These are phyloP conservation scores for Sebastes cheni DNA, from an alignment of 2,797 vertebrate genomes.

Conservation along the genomic window DNA sequence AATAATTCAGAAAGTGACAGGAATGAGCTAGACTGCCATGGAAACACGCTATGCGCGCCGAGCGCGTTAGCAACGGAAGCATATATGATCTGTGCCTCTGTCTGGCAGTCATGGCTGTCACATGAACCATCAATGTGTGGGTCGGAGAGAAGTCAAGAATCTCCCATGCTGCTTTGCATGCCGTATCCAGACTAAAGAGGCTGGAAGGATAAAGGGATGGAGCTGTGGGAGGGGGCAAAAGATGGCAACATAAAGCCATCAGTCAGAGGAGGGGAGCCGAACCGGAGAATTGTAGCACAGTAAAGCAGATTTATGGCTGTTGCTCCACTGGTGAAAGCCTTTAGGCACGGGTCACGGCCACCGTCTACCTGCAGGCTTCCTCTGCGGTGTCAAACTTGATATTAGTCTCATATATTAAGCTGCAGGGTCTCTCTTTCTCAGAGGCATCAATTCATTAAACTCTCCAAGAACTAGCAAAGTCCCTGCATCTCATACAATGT, in stretches of 20 bases:
- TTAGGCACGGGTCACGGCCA: constrained; percentile 60
- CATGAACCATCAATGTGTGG: constrained; percentile 16
- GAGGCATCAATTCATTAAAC: constrained; percentile 39
- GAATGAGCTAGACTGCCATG: background rate
- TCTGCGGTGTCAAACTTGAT: constrained; percentile 47
- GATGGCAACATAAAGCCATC: constrained; percentile 58
- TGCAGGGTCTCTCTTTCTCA: constrained; percentile 7
- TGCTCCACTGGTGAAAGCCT: constrained; percentile 51
- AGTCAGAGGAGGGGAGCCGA: constrained; percentile 43
- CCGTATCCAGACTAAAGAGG: constrained; percentile 5
- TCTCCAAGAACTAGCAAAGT: background rate
- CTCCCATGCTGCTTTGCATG: constrained; percentile 23
- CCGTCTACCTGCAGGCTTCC: constrained; percentile 50
- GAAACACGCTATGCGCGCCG: background rate
- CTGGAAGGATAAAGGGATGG: constrained; percentile 21
- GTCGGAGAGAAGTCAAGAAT: constrained; percentile 46
- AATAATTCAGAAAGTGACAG: background rate
- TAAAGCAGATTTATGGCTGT: constrained; percentile 69
- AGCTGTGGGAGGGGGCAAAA: background rate
- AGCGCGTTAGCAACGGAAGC: background rate
- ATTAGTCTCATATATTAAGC: constrained; percentile 59
- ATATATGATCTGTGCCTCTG: background rate
- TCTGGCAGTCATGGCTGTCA: background rate
- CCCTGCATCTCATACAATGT: constrained; percentile 12
- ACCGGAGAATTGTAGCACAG: constrained; percentile 51